A percentile compares a stretch with the other conserved stretches of the same genome.
Evolutionary conservation across 2,113 vertebrate genomes (phyloP).

Genomic region (Tragelaphus imberbis): DNA sequence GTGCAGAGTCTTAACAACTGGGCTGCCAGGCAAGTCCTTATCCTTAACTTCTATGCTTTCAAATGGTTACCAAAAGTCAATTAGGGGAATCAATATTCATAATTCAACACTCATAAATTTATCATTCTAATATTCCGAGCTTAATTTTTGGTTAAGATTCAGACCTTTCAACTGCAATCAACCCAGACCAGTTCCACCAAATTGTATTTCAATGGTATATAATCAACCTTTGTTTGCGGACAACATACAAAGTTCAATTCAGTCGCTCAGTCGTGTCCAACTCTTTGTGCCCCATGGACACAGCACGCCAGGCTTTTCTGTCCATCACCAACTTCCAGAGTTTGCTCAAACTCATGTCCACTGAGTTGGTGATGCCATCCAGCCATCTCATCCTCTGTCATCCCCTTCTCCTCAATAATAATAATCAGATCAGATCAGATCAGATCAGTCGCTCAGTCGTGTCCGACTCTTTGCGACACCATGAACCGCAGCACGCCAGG

Average conservation of each 20-base stretch:
- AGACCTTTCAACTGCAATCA: not conserved
- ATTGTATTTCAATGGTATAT: not conserved
- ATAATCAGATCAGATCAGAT: too few relatives aligned
- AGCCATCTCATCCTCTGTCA: not conserved
- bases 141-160: constrained; percentile 31
- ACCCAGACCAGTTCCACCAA: not conserved
- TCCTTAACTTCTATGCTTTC: not conserved
- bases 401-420: not conserved
- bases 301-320: not conserved
- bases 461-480: too few relatives aligned
- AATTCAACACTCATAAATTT: not conserved
- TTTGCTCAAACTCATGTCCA: not conserved
- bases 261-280: accelerated
- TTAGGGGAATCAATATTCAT: not conserved
- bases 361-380: not conserved
- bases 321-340: not conserved
- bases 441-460: too few relatives aligned
- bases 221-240: not conserved
- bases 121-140: not conserved
- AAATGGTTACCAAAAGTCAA: constrained; percentile 28
- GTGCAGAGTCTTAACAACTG: not conserved
- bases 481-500: too few relatives aligned
- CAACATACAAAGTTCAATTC: not conserved
- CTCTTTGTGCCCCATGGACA: not conserved
- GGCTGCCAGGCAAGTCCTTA: not conserved